These are phyloP conservation scores for Dermolepida albohirtum DNA, from an alignment of 2,888 invertebrate species.

Conservation along the genomic window DNA sequence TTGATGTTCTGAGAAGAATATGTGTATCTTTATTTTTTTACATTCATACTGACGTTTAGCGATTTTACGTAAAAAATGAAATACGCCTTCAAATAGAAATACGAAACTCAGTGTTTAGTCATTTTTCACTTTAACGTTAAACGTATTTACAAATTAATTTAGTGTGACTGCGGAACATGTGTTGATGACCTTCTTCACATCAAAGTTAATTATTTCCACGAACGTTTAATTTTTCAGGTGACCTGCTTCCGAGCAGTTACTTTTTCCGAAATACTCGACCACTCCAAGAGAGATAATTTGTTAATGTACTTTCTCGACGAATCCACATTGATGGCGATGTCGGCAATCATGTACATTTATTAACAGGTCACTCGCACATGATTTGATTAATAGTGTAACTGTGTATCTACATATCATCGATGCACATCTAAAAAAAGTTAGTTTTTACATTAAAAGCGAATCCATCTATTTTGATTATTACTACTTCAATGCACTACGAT, in stretches of 20 bases:
- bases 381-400: slow-evolving; percentile 19
- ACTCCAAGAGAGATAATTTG: slow-evolving; percentile 8
- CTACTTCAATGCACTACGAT: no score
- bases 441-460: no score
- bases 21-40: no score
- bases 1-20: no score
- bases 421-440: no score
- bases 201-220: slow-evolving; percentile 25
- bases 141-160: slow-evolving; percentile 23
- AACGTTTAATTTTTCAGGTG: slow-evolving; percentile 25
- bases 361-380: slow-evolving; percentile 12
- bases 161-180: slow-evolving; percentile 1
- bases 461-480: no score
- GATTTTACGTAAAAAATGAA: no score
- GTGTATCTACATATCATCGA: no score
- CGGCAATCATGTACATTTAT: neutral
- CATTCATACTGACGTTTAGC: no score
- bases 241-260: slow-evolving; percentile 13
- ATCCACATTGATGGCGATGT: slow-evolving; percentile 1
- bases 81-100: no score
- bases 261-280: slow-evolving; percentile 7
- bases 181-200: slow-evolving; percentile 16
- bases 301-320: slow-evolving; percentile 23
- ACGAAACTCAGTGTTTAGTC: neutral
- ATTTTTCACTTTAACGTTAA: neutral